A percentile compares a stretch with the other conserved stretches of the same genome.
Conservation (phyloP, 2,797 vertebrate species). For the Pelobates cultripes region DNA sequence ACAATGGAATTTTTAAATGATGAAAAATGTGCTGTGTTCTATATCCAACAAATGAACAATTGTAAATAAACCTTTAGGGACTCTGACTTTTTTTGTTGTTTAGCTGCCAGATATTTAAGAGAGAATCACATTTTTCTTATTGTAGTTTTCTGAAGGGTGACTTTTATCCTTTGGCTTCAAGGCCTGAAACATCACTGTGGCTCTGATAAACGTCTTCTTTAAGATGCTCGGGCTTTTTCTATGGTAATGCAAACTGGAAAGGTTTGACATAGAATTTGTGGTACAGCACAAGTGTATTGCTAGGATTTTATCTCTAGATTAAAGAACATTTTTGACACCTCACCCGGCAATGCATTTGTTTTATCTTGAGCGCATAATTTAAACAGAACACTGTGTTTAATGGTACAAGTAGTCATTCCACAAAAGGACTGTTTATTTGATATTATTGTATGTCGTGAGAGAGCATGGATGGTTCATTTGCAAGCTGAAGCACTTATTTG, state of each 20-base stretch:
- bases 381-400: conserved; percentile 15
- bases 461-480: no score
- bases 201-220: conserved; percentile 44
- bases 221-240: conserved; percentile 29
- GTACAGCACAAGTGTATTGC: conserved; percentile 19
- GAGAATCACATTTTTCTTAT: conserved; percentile 29
- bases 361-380: neutral
- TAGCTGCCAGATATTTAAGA: conserved; percentile 38
- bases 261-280: conserved; percentile 26
- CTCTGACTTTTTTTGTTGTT: conserved; percentile 29
- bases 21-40: neutral
- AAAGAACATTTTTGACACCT: conserved; percentile 19
- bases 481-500: no score
- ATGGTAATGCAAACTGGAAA: conserved; percentile 42
- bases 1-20: neutral
- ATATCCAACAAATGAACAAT: conserved; percentile 29
- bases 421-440: neutral
- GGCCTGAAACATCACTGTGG: conserved; percentile 28
- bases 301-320: conserved; percentile 20
- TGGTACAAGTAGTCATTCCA: neutral
- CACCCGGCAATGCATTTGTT: conserved; percentile 19
- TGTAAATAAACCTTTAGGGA: conserved; percentile 35
- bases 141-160: conserved; percentile 46
- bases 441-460: neutral
- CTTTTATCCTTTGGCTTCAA: conserved; percentile 45